Percentiles rank a stretch among this genome's conserved stretches.
Conservation (phyloP, 2,888 invertebrate genomes). For the Ichneumon xanthorius region DNA sequence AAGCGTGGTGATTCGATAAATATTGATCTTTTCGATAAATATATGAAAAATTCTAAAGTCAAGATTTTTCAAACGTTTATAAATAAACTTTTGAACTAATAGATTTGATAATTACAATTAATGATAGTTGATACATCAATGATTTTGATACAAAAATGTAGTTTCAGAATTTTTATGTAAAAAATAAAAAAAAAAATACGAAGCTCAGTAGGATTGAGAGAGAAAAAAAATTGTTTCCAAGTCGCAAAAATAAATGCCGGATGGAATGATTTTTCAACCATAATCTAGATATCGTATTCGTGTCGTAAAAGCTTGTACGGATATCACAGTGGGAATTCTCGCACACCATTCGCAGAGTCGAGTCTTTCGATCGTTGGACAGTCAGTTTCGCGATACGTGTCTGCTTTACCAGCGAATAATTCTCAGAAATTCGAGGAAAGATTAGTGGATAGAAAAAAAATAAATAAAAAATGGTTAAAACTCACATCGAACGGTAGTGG, state of each 20-base stretch:
- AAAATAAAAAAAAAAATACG: neutral
- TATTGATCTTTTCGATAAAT: neutral
- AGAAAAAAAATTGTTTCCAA: neutral
- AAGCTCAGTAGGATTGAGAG: neutral
- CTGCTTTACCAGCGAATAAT: neutral
- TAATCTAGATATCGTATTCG: neutral
- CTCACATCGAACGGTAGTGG: conserved; percentile 47
- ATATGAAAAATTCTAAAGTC: neutral
- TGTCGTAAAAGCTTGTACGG: neutral
- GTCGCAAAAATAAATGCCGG: neutral
- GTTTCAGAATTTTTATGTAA: too few species aligned
- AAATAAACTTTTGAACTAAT: neutral
- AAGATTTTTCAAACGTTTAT: too few species aligned
- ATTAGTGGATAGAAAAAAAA: neutral
- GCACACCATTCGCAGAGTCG: neutral
- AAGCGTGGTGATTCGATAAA: neutral
- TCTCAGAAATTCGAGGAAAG: neutral
- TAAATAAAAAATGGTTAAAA: neutral
- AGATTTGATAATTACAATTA: neutral
- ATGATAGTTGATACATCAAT: neutral
- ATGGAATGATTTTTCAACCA: neutral
- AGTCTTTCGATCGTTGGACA: neutral
- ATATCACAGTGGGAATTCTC: neutral
- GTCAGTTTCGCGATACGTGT: neutral
- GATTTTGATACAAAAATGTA: neutral